phyloP scores from a whole-genome alignment of 2,888 invertebrate species.

The Limnephilus auricula region DNA sequence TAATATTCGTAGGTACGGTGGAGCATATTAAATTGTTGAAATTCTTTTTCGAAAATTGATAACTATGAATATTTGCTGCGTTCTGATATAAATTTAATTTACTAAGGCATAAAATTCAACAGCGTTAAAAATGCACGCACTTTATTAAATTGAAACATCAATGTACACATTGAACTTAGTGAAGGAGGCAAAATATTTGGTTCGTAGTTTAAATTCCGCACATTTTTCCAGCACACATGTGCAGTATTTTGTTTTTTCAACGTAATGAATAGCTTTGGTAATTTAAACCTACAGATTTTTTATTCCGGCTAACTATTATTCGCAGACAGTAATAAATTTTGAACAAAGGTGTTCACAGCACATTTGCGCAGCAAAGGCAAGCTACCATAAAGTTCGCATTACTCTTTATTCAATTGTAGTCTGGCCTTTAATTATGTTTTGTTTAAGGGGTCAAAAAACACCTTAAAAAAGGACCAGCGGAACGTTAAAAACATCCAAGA shows the following conservation, averaged over 20 bases:
- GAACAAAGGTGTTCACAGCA: slow-evolving; percentile 40
- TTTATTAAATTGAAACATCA: background rate
- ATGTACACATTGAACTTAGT: background rate
- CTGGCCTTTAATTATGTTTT: slow-evolving; percentile 12
- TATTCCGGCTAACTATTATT: slow-evolving; percentile 37
- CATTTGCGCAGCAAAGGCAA: slow-evolving; percentile 24
- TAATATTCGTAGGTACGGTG: background rate
- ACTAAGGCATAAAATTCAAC: background rate
- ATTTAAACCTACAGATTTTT: slow-evolving; percentile 34
- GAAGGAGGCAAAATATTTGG: background rate
- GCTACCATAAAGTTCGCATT: slow-evolving; percentile 1
- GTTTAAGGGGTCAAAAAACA: background rate
- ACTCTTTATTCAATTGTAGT: slow-evolving; percentile 39
- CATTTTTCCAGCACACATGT: background rate
- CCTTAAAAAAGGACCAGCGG: background rate
- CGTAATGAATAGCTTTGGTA: slow-evolving; percentile 25
- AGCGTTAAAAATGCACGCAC: background rate
- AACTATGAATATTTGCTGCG: background rate
- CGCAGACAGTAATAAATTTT: slow-evolving; percentile 50
- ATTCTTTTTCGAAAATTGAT: background rate
- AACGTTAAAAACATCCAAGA: background rate
- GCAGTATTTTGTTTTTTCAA: background rate
- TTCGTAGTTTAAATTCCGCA: background rate
- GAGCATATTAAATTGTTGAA: background rate
- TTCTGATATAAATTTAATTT: background rate